Evolutionary conservation across 2,113 vertebrate species (phyloP).

Genomic region (Falco punctatus): DNA sequence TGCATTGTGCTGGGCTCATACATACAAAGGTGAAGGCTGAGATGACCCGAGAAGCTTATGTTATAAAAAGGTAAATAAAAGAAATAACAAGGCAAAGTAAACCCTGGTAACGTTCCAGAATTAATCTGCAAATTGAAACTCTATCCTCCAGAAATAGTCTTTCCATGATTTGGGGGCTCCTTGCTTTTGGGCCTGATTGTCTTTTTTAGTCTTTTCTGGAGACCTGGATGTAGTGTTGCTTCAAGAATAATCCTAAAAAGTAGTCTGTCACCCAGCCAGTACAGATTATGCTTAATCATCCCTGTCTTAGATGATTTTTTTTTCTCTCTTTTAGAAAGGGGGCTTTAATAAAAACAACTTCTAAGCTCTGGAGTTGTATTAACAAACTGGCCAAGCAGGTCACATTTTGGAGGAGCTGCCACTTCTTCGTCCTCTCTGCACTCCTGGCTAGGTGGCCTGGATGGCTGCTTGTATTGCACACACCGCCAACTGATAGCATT

Average conservation of each 20-base stretch:
- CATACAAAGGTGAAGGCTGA: not conserved
- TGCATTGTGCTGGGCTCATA: not conserved
- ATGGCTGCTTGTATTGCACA: not conserved
- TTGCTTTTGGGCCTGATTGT: not conserved
- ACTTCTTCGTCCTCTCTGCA: not conserved
- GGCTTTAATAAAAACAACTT: not conserved
- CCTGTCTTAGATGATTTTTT: not conserved
- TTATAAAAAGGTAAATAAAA: not conserved
- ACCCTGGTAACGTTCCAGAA: not conserved
- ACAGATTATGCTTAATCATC: not conserved
- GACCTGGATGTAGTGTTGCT: not conserved
- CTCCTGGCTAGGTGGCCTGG: not conserved
- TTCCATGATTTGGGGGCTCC: not conserved
- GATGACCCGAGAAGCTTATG: not conserved
- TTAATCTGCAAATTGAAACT: not conserved
- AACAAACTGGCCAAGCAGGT: not conserved
- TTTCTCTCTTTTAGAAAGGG: not conserved
- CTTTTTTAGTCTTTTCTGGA: not conserved
- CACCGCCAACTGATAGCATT: fast-evolving
- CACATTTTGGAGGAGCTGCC: not conserved
- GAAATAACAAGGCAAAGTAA: not conserved
- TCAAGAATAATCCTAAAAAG: not conserved
- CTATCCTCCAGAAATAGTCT: not conserved
- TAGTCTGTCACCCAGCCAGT: not conserved
- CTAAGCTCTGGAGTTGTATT: not conserved